Conservation (phyloP, 2,888 invertebrate genomes). For the Coecobrya sp. region DNA sequence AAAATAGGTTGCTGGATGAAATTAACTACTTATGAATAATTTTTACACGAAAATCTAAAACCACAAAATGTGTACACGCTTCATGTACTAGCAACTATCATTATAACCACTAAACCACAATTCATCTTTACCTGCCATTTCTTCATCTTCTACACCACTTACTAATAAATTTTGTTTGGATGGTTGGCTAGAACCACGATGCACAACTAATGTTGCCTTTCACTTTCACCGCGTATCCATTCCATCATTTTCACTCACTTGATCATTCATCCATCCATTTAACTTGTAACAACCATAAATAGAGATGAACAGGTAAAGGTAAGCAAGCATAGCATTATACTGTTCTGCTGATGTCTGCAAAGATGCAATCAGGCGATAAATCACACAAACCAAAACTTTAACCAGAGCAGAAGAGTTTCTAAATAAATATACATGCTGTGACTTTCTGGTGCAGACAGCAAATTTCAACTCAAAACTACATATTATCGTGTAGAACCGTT, state of each 20-base stretch:
- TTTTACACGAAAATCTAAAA: no score
- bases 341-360: conserved; percentile 17
- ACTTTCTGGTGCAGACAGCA: conserved; percentile 32
- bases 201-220: background rate
- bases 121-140: no score
- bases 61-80: no score
- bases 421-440: background rate
- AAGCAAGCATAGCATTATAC: background rate
- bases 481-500: background rate
- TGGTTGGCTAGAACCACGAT: no score
- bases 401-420: background rate
- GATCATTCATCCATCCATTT: background rate
- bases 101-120: no score
- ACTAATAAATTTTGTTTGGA: no score
- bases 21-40: no score
- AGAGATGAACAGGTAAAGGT: conserved; percentile 23
- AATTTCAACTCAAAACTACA: background rate
- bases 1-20: no score
- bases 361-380: conserved; percentile 41
- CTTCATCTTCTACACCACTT: no score
- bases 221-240: background rate
- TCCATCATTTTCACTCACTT: background rate
- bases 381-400: conserved; percentile 11
- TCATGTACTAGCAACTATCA: no score
- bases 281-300: background rate